phyloP scores from a whole-genome alignment of 1,140 invertebrate genomes.

The Pinna nobilis region DNA sequence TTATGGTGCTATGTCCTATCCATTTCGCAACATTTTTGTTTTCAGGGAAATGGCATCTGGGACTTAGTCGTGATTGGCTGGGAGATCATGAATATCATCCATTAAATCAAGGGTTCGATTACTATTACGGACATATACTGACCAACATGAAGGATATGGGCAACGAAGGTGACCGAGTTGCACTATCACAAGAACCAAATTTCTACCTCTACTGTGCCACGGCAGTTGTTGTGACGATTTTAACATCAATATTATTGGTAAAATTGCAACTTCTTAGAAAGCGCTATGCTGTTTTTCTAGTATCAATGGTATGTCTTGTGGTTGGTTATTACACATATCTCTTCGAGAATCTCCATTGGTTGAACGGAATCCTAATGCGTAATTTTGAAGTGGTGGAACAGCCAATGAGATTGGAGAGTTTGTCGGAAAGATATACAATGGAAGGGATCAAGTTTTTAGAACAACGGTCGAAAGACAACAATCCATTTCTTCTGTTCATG shows the following conservation, averaged over 20 bases:
- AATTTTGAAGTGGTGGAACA: constrained; percentile 69
- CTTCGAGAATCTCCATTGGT: constrained; percentile 55
- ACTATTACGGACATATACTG: constrained; percentile 75
- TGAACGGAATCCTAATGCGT: constrained; percentile 71
- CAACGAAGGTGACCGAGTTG: constrained; percentile 48
- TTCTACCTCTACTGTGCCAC: constrained; percentile 4
- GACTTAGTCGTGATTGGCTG: constrained; percentile 65
- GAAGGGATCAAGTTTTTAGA: constrained; percentile 62
- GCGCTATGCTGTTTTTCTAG: constrained; percentile 7
- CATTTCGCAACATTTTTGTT: not conserved
- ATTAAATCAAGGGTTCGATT: constrained; percentile 76
- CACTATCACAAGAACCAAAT: constrained; percentile 29
- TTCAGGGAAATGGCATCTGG: constrained; percentile 76
- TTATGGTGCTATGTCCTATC: not conserved
- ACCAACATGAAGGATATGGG: constrained; percentile 74
- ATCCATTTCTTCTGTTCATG: constrained; percentile 65
- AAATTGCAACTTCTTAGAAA: constrained; percentile 22
- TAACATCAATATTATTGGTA: constrained; percentile 10
- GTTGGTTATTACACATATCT: constrained; percentile 31
- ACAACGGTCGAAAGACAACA: constrained; percentile 28
- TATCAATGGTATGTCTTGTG: constrained; percentile 24
- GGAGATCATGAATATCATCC: constrained; percentile 73
- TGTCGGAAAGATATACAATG: constrained; percentile 56
- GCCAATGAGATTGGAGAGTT: constrained; percentile 58
- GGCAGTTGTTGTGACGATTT: not conserved